A percentile compares a stretch with the other conserved stretches of the same genome.
Evolutionary conservation across 2,113 vertebrate genomes (phyloP).

Genomic region (Corapipo altera): DNA sequence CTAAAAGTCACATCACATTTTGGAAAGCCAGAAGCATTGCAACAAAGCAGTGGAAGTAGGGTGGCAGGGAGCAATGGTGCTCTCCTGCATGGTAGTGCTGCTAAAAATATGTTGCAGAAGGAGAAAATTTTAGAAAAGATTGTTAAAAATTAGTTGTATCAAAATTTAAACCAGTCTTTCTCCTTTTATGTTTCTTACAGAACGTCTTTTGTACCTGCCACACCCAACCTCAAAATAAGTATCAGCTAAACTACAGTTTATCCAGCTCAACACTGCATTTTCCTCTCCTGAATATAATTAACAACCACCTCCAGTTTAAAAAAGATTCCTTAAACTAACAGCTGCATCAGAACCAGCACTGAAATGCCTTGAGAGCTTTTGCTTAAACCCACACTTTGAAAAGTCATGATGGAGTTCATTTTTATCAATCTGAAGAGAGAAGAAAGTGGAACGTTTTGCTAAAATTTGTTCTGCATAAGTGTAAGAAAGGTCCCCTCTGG

Average conservation of each 20-base stretch:
- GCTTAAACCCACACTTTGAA: constrained; percentile 16
- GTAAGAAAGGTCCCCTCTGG: neutral
- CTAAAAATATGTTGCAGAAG: neutral
- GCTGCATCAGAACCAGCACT: neutral
- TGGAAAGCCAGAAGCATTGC: neutral
- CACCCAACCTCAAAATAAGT: constrained; percentile 1
- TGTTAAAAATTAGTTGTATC: neutral
- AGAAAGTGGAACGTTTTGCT: constrained; percentile 9
- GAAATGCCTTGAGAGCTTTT: constrained; percentile 12
- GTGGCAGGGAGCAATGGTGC: neutral
- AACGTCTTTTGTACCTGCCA: neutral
- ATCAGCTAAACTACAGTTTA: neutral
- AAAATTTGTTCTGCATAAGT: neutral
- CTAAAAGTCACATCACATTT: neutral
- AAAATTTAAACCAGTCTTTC: neutral
- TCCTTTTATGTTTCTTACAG: neutral
- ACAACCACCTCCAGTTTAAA: constrained; percentile 20
- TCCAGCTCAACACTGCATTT: neutral
- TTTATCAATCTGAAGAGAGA: neutral
- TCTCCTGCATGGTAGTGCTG: neutral
- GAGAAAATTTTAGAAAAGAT: neutral
- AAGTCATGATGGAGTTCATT: constrained; percentile 1
- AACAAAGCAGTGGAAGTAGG: neutral
- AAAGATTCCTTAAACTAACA: constrained; percentile 33
- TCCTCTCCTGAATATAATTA: neutral